These are phyloP conservation scores for Poeciliopsis turrubarensis DNA, from an alignment of 2,113 vertebrate genomes.

Conservation along the genomic window DNA sequence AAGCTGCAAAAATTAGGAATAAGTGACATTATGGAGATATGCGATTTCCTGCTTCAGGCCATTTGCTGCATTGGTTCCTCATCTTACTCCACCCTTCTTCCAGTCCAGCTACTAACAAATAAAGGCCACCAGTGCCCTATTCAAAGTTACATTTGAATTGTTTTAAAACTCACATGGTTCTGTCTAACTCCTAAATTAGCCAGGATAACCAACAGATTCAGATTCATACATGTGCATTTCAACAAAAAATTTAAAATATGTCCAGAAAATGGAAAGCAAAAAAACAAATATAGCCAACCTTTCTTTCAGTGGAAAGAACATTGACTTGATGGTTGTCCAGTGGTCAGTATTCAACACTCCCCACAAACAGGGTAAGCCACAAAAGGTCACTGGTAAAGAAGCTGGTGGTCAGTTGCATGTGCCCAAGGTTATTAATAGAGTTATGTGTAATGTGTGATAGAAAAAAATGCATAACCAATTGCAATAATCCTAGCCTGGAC, in stretches of 20 bases:
- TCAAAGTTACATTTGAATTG: not conserved
- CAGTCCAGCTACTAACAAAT: not conserved
- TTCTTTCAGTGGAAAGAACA: not conserved
- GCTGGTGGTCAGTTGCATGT: not conserved
- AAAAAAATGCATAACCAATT: not conserved
- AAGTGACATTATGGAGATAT: not conserved
- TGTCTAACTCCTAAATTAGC: not conserved
- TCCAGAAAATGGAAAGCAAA: no score
- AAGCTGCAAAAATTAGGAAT: not conserved
- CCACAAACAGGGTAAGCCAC: not conserved
- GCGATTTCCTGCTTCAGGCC: not conserved
- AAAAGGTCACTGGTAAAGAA: not conserved
- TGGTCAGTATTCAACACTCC: not conserved
- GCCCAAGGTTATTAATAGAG: not conserved
- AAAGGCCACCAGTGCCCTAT: not conserved
- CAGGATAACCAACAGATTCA: no score
- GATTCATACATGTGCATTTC: no score
- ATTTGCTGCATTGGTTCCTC: not conserved
- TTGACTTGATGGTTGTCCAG: not conserved
- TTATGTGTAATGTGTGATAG: not conserved
- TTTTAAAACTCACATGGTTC: not conserved
- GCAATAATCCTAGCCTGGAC: not conserved
- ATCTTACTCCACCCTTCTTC: not conserved
- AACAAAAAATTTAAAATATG: no score
- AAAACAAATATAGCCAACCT: no score